Evolutionary conservation across 2,888 invertebrate genomes (phyloP).

Genomic region (Drosophila prolongata): DNA sequence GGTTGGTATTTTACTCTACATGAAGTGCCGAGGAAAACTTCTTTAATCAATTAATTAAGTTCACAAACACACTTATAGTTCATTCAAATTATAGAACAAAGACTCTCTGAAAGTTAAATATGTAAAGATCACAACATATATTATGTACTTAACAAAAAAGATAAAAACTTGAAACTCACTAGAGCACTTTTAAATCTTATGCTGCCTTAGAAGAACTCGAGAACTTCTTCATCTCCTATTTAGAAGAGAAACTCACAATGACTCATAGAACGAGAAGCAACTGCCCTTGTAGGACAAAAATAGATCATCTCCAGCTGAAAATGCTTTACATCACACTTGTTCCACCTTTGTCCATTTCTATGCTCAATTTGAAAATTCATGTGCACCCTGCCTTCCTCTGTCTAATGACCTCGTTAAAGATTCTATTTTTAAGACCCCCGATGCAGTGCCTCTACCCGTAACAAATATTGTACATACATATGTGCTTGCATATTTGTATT

Average conservation of each 20-base stretch:
- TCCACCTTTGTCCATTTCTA: slow-evolving; percentile 33
- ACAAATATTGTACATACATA: slow-evolving; percentile 14
- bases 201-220: background rate
- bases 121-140: background rate
- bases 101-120: background rate
- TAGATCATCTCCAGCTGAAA: slow-evolving; percentile 22
- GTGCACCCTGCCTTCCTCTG: slow-evolving; percentile 32
- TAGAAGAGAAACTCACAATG: background rate
- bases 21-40: slow-evolving; percentile 4
- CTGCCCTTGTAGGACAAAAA: slow-evolving; percentile 2
- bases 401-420: slow-evolving; percentile 76
- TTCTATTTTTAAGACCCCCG: slow-evolving; percentile 68
- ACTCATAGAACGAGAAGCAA: background rate
- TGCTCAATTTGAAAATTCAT: slow-evolving; percentile 39
- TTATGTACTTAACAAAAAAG: slow-evolving; percentile 4
- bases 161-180: background rate
- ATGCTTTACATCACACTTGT: slow-evolving; percentile 14
- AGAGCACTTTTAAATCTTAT: background rate
- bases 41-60: slow-evolving; percentile 4
- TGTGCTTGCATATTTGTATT: slow-evolving; percentile 7
- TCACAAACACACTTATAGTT: background rate
- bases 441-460: slow-evolving; percentile 48
- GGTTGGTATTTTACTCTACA: too few species aligned
- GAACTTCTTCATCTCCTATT: background rate
- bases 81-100: too few species aligned